Conservation (phyloP, 1,140 invertebrate genomes). For the Nasonia longicornis region DNA sequence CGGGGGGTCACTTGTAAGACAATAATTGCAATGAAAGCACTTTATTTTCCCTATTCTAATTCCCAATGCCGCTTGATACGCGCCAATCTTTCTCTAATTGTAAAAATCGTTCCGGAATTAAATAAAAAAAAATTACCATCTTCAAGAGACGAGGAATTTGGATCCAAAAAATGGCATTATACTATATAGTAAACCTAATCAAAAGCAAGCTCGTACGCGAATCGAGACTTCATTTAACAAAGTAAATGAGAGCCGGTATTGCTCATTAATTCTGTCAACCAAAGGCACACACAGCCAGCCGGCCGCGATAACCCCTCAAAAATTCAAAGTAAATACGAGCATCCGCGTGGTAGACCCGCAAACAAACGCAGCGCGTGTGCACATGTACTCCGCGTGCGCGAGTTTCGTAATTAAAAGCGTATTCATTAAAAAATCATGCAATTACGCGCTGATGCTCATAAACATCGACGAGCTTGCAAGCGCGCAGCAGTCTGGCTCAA, state of each 20-base stretch:
- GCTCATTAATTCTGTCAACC: background rate
- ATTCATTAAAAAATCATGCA: conserved; percentile 46
- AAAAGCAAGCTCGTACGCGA: background rate
- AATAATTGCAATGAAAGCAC: conserved; percentile 7
- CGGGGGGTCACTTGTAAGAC: background rate
- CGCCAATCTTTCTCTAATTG: background rate
- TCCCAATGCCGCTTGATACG: background rate
- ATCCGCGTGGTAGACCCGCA: background rate
- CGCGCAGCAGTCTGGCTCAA: background rate
- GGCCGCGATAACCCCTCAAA: background rate
- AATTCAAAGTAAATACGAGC: conserved; percentile 23
- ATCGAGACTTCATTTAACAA: background rate
- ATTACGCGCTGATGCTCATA: conserved; percentile 35
- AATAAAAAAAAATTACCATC: too few species aligned
- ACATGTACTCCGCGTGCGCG: background rate
- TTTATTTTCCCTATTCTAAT: conserved; percentile 14
- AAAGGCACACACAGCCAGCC: background rate
- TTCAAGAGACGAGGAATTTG: too few species aligned
- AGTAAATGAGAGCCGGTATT: background rate
- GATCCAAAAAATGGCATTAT: too few species aligned
- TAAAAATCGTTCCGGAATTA: background rate
- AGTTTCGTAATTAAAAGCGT: conserved; percentile 41
- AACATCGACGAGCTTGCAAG: conserved; percentile 14
- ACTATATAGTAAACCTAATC: too few species aligned
- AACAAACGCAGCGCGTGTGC: background rate